Percentiles rank a stretch among this genome's conserved stretches.
Conservation (phyloP, 2,888 invertebrate species). For the Zonitis immaculata region DNA sequence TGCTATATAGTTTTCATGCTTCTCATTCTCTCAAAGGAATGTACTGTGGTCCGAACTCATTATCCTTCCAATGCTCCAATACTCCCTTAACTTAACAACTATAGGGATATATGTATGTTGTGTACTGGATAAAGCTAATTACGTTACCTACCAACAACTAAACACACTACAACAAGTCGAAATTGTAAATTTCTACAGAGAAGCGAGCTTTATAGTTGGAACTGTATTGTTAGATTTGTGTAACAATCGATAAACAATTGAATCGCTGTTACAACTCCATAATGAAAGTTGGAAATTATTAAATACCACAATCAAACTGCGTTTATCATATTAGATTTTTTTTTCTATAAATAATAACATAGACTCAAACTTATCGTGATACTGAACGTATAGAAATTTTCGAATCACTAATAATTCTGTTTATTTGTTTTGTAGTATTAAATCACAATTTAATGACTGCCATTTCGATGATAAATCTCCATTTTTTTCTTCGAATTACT, state of each 20-base stretch:
- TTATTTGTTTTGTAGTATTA: too few relatives aligned
- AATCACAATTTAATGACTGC: too few relatives aligned
- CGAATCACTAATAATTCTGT: too few relatives aligned
- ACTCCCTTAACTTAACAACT: constrained; percentile 37
- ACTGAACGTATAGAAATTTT: too few relatives aligned
- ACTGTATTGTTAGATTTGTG: background rate
- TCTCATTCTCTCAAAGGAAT: constrained; percentile 30
- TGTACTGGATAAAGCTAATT: constrained; percentile 40
- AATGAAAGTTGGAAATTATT: background rate
- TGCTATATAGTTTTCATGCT: constrained; percentile 33
- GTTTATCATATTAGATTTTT: background rate
- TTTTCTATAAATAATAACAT: background rate
- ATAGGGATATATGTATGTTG: constrained; percentile 41
- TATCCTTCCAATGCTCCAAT: constrained; percentile 33
- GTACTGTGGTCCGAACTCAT: constrained; percentile 37
- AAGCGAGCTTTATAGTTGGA: background rate
- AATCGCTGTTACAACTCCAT: background rate
- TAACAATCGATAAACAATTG: background rate
- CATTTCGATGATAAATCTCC: constrained; percentile 10
- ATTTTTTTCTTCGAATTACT: constrained; percentile 22
- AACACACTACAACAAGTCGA: constrained; percentile 35
- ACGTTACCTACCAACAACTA: constrained; percentile 38
- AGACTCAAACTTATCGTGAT: too few relatives aligned
- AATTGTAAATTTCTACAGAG: constrained; percentile 36
- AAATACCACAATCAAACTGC: background rate